phyloP scores from a whole-genome alignment of 2,113 vertebrate genomes.

The Dolichallabes microphthalmus region DNA sequence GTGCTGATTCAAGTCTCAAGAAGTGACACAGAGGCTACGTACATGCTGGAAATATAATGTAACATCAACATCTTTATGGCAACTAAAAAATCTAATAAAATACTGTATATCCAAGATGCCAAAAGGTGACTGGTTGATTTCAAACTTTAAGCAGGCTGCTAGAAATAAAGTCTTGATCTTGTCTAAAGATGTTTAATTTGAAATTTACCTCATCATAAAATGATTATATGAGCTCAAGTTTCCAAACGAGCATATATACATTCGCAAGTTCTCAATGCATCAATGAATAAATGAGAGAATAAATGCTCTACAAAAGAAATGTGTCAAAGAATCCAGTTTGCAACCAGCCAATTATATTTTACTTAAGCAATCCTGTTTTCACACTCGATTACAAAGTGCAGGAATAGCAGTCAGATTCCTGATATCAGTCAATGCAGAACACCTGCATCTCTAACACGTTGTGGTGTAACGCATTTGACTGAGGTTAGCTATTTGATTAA shows the following conservation, averaged over 20 bases:
- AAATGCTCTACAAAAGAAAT: neutral
- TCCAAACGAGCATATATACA: neutral
- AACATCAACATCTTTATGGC: neutral
- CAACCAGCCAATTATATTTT: neutral
- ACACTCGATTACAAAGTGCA: neutral
- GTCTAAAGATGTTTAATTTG: neutral
- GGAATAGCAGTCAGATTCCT: neutral
- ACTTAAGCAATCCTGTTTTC: neutral
- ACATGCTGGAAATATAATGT: too few species aligned
- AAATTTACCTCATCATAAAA: too few species aligned
- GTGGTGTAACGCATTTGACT: slow-evolving; percentile 31
- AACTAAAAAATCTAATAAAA: neutral
- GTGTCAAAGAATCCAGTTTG: neutral
- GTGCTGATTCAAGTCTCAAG: neutral
- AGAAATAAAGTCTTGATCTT: neutral
- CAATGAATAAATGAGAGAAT: neutral
- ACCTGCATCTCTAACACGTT: slow-evolving; percentile 4
- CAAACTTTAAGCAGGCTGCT: neutral
- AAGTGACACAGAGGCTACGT: neutral
- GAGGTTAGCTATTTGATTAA: slow-evolving; percentile 26
- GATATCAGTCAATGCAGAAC: slow-evolving; percentile 4
- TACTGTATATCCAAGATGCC: too few species aligned
- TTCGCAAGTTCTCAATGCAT: neutral
- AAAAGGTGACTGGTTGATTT: neutral
- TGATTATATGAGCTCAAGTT: neutral